Percentiles rank a stretch among this genome's conserved stretches.
Conservation (phyloP, 30 jellyfish, hydroid and myxozoan genomes). For the Chrysaora quinquecirrha region DNA sequence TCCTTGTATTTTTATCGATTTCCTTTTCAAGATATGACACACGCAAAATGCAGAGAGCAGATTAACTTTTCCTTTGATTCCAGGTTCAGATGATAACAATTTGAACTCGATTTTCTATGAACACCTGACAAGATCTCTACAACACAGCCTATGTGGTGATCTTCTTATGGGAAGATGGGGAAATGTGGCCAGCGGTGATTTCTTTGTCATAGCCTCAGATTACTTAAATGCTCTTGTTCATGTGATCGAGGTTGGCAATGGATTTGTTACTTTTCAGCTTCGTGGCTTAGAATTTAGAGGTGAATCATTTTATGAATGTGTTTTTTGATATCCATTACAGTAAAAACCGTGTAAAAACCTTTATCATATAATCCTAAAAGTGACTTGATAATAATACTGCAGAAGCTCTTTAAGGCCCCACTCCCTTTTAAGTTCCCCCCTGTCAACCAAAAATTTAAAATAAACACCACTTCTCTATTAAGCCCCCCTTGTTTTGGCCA, state of each 20-base stretch:
- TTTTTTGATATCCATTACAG: too few species aligned
- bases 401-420: too few species aligned
- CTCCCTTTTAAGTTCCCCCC: too few species aligned
- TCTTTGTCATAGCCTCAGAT: constrained; percentile 93
- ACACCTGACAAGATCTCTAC: constrained; percentile 93
- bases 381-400: too few species aligned
- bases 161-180: constrained; percentile 97
- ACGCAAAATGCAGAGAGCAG: background rate
- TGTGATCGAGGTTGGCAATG: constrained; percentile 92
- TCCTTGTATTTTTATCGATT: background rate
- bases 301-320: too few species aligned
- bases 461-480: too few species aligned
- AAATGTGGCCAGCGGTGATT: constrained; percentile 92
- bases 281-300: constrained; percentile 98
- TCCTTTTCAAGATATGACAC: background rate
- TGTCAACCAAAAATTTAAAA: too few species aligned
- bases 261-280: constrained; percentile 93
- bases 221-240: constrained; percentile 95
- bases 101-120: constrained; percentile 94
- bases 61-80: too few species aligned
- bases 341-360: too few species aligned
- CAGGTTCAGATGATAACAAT: constrained; percentile 97
- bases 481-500: too few species aligned
- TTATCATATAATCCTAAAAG: too few species aligned
- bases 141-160: constrained; percentile 94